Conservation (phyloP, 2,888 invertebrate species). For the Dolomedes plantarius region DNA sequence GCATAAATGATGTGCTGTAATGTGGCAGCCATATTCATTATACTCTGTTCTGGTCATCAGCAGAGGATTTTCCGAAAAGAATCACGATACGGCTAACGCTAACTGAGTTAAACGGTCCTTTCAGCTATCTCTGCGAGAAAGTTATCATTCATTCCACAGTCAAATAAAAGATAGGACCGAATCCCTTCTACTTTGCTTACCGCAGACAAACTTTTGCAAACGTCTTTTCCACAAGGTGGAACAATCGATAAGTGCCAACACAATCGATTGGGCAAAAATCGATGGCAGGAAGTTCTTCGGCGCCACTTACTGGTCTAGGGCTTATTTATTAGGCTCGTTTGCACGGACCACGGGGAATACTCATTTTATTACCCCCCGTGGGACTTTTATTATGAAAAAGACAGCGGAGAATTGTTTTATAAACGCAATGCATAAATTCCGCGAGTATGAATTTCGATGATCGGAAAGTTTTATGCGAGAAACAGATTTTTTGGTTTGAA, state of each 20-base stretch:
- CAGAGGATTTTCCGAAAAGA: too few relatives aligned
- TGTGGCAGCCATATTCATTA: too few relatives aligned
- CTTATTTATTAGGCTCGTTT: slow-evolving; percentile 70
- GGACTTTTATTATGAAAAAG: slow-evolving; percentile 27
- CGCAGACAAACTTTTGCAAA: not conserved
- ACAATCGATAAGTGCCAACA: slow-evolving; percentile 62
- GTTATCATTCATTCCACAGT: not conserved
- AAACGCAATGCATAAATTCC: too few relatives aligned
- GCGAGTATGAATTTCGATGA: too few relatives aligned
- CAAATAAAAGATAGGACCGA: not conserved
- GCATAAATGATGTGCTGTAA: too few relatives aligned
- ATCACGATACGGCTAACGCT: too few relatives aligned
- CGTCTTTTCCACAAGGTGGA: slow-evolving; percentile 27
- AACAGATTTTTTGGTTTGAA: too few relatives aligned
- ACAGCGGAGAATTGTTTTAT: not conserved
- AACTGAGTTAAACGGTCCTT: too few relatives aligned
- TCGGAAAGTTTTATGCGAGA: too few relatives aligned
- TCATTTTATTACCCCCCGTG: slow-evolving; percentile 37
- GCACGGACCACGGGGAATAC: slow-evolving; percentile 26
- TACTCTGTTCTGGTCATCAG: too few relatives aligned
- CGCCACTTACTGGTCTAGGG: slow-evolving; percentile 69
- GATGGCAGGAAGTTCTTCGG: slow-evolving; percentile 56
- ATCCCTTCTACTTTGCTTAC: not conserved
- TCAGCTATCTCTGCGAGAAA: too few relatives aligned
- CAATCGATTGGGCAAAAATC: slow-evolving; percentile 61